Base-by-base conservation (phyloP, 1,140 invertebrate species). In the Drosophila nikananu region DNA sequence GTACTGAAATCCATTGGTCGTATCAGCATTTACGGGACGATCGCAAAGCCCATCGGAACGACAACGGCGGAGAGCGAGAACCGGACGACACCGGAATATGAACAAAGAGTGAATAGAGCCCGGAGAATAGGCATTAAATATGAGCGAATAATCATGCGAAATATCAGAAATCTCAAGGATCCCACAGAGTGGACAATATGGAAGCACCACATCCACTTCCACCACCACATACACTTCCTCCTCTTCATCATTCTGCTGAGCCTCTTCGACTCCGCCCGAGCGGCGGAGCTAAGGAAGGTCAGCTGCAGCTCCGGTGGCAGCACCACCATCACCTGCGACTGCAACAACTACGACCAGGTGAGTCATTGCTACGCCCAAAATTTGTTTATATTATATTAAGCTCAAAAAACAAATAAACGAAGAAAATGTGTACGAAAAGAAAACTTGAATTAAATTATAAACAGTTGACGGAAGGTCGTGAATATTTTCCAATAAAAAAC, bases 291-390 rank as follows among this genome's bases (percentile, higher is more conserved):
- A 15, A 37, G 63, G n/a, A 89, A 91, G 77, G 83, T 91, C 52
- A 83, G 12, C 41, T 93, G 92, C 52, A 76, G 80, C 9, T 86
- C 91, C 54, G 92, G 54, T 57, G 54, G 54, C 54, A 25, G 92
- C 21, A 84, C 83, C n/a, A 86, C 84, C 73, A 90, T 81, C 51
- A 92, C 86, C 64, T 93, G 92, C 17, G 92, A 93, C 66, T 93
- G 92, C 64, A 70, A 80, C 15, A 77, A 87, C 76, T 64, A 66
- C 21, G 68, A 83, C 5, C 80, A 86, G 87, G 92, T 93, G 73
- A 91, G 80, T 90, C 44, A 60, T 0, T 0, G 27, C 30, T 15
- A 19, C 10, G 30, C 13, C 23, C 10, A 17, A 2, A 30, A 48
- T 30, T 5, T 48, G 23, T 46, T 15, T 55, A 63, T 13, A 15